Conservation (phyloP, 2,888 invertebrate species). For the Melanchra persicariae region DNA sequence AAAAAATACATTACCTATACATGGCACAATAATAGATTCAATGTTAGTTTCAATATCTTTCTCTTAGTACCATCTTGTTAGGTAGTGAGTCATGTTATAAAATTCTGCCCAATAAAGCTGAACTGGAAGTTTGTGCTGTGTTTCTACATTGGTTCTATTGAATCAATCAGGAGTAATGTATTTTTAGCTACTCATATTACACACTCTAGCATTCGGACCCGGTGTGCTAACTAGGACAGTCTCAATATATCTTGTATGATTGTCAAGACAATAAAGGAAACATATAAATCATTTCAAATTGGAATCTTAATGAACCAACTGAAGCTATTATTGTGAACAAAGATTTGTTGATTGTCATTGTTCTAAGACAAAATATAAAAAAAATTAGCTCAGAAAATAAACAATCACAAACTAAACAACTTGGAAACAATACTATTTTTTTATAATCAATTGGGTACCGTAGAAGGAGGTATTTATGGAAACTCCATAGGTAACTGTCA, state of each 20-base stretch:
- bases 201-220: neutral
- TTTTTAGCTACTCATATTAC: neutral
- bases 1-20: neutral
- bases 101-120: constrained; percentile 8
- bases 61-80: neutral
- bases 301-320: neutral
- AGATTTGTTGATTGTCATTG: neutral
- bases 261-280: neutral
- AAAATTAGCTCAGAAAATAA: neutral
- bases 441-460: neutral
- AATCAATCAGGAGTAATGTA: constrained; percentile 13
- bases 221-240: neutral
- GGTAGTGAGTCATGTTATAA: neutral
- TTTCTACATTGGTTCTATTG: constrained; percentile 4
- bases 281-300: neutral
- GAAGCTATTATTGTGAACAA: neutral
- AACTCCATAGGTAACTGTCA: neutral
- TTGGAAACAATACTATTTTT: neutral
- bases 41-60: neutral
- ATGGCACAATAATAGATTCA: neutral
- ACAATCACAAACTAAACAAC: neutral
- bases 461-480: neutral
- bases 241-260: neutral
- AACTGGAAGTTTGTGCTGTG: neutral
- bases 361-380: neutral